These are phyloP conservation scores for Carapus acus DNA, from an alignment of 2,797 vertebrate species.

Conservation along the genomic window DNA sequence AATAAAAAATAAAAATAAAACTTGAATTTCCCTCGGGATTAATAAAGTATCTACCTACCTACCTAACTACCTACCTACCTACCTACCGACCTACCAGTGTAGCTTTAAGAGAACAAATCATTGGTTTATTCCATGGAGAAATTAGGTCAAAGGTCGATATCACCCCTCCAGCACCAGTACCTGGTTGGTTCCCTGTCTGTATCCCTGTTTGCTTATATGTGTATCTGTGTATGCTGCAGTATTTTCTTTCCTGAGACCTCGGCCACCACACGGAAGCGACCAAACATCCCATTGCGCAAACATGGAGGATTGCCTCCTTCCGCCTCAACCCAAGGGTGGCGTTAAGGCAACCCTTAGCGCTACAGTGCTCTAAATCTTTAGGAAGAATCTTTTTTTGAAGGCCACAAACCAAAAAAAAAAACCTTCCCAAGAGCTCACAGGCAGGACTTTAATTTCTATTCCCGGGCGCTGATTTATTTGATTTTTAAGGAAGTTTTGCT, in stretches of 20 bases:
- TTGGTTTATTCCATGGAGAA: too few relatives aligned
- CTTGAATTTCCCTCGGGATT: too few relatives aligned
- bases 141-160: too few relatives aligned
- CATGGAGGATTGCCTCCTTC: slow-evolving; percentile 30
- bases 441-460: slow-evolving; percentile 81
- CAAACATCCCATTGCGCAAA: slow-evolving; percentile 12
- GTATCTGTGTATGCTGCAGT: too few relatives aligned
- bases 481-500: slow-evolving; percentile 88
- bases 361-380: slow-evolving; percentile 59
- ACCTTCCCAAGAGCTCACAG: slow-evolving; percentile 57
- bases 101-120: too few relatives aligned
- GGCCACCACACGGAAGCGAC: slow-evolving; percentile 3
- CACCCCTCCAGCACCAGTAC: too few relatives aligned
- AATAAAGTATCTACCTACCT: too few relatives aligned
- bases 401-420: slow-evolving; percentile 22
- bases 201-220: too few relatives aligned
- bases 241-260: neutral
- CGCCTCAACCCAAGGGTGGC: slow-evolving; percentile 36
- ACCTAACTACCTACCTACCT: too few relatives aligned
- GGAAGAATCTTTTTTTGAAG: slow-evolving; percentile 35
- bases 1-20: too few relatives aligned
- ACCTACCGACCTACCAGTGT: too few relatives aligned
- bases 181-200: too few relatives aligned
- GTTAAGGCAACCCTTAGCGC: slow-evolving; percentile 40
- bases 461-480: slow-evolving; percentile 85